Conservation (phyloP, 53 echinoderm and acorn worm genomes). For the Echinometra lucunter region DNA sequence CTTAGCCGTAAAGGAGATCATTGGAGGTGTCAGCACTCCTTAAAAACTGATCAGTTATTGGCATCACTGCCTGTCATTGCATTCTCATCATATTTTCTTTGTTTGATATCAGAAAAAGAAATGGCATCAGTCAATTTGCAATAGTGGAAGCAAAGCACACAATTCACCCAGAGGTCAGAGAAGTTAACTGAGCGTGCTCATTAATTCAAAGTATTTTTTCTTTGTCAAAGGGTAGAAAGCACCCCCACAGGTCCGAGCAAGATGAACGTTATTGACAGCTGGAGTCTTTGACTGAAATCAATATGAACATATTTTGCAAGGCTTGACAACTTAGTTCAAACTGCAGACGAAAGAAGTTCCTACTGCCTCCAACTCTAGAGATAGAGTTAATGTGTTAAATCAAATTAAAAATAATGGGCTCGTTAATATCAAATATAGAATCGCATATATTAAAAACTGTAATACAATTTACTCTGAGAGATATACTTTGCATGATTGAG, state of each 20-base stretch:
- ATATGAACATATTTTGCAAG: conserved; percentile 30
- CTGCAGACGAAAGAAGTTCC: conserved; percentile 29
- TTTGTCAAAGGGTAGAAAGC: conserved; percentile 40
- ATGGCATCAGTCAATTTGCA: conserved; percentile 50
- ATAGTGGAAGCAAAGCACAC: conserved; percentile 2
- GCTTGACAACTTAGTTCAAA: conserved; percentile 32
- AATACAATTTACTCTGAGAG: background rate
- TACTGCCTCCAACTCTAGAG: background rate
- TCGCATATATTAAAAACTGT: background rate
- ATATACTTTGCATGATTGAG: background rate
- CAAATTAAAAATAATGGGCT: background rate
- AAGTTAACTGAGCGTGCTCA: conserved; percentile 47
- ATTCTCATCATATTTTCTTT: background rate
- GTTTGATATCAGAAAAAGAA: conserved; percentile 21
- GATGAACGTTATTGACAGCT: conserved; percentile 42
- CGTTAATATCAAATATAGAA: background rate
- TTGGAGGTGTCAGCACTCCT: too few species aligned
- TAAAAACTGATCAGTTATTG: too few species aligned
- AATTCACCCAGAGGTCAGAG: conserved; percentile 41
- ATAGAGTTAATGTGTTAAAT: background rate
- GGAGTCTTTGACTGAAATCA: conserved; percentile 42
- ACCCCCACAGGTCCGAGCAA: conserved; percentile 58
- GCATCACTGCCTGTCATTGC: background rate
- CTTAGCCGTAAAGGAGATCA: too few species aligned
- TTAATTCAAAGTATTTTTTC: conserved; percentile 24